Percentiles rank a stretch among this genome's conserved stretches.
Conservation (phyloP, 1,140 invertebrate genomes). For the Micrasema longulum region DNA sequence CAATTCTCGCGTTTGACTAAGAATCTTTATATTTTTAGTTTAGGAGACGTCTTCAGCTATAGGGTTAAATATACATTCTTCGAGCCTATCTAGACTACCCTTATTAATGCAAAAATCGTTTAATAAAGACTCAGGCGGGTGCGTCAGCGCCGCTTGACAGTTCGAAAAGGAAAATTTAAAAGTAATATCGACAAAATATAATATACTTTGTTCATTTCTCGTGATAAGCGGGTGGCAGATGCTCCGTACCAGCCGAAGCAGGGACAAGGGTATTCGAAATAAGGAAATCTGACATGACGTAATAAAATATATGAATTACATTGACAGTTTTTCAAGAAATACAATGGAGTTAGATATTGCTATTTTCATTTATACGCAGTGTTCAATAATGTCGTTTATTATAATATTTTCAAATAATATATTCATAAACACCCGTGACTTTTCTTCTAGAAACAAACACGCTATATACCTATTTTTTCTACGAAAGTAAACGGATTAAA, state of each 20-base stretch:
- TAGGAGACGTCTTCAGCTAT: background rate
- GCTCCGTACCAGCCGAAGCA: conserved; percentile 19
- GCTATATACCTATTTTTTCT: too few species aligned
- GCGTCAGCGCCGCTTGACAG: conserved; percentile 34
- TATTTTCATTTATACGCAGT: too few species aligned
- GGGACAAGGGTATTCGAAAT: conserved; percentile 4
- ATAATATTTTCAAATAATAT: too few species aligned
- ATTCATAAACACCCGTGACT: too few species aligned
- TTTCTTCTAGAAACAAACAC: too few species aligned
- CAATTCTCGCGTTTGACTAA: too few species aligned
- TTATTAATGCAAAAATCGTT: conserved; percentile 34
- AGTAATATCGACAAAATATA: conserved; percentile 39
- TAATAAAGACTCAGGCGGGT: conserved; percentile 41
- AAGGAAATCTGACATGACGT: conserved; percentile 15
- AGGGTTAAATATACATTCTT: background rate
- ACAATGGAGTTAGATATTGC: too few species aligned
- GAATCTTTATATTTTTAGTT: too few species aligned
- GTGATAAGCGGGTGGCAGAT: conserved; percentile 38
- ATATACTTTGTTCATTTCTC: conserved; percentile 36
- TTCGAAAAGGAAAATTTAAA: conserved; percentile 43
- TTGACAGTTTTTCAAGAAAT: too few species aligned
- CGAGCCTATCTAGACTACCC: background rate
- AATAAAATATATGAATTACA: conserved; percentile 38
- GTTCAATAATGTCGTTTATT: too few species aligned
- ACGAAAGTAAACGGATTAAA: too few species aligned